Percentiles rank a stretch among this genome's conserved stretches.
Conservation (phyloP, 2,113 vertebrate species). For the Microcebus griseorufus region DNA sequence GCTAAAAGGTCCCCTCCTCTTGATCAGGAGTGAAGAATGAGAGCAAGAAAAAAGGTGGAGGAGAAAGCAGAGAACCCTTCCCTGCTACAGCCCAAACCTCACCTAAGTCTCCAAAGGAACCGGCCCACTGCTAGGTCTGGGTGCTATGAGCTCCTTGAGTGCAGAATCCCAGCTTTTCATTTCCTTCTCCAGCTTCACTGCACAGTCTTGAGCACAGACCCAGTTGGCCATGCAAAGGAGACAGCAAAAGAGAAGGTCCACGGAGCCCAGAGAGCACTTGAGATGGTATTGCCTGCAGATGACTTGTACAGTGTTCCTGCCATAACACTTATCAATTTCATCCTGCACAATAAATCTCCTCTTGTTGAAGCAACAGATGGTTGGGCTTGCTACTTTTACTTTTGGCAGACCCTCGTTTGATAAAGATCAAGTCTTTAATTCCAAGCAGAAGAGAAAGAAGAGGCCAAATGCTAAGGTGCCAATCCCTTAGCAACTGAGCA, state of each 20-base stretch:
- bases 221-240: not conserved
- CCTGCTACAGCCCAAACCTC: not conserved
- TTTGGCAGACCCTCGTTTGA: slow-evolving; percentile 8
- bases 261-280: not conserved
- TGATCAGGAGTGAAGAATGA: not conserved
- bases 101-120: not conserved
- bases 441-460: not conserved
- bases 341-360: not conserved
- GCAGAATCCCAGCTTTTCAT: not conserved
- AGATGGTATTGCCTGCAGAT: not conserved
- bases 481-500: not conserved
- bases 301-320: not conserved
- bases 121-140: rapidly evolving
- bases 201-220: not conserved
- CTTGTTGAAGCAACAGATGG: not conserved
- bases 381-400: not conserved
- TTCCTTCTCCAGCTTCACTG: not conserved
- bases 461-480: not conserved
- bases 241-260: not conserved
- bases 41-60: not conserved
- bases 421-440: slow-evolving; percentile 19
- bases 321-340: not conserved
- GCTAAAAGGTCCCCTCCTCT: not conserved
- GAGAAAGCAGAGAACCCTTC: not conserved
- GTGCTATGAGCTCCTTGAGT: not conserved